phyloP scores from a whole-genome alignment of 2,888 invertebrate genomes.

The Sinelater perroti region DNA sequence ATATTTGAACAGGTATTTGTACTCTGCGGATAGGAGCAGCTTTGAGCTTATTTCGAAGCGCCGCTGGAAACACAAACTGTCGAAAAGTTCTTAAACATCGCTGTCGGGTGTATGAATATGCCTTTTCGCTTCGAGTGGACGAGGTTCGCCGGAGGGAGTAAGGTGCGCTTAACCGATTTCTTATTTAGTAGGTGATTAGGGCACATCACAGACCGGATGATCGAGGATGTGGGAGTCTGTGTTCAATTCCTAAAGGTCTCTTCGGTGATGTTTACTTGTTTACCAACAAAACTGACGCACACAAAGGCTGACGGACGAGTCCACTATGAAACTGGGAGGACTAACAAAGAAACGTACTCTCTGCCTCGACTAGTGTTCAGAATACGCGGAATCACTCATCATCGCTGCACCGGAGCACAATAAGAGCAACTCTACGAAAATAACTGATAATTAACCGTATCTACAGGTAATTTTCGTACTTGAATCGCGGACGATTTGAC shows the following conservation, averaged over 20 bases:
- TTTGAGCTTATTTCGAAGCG: constrained; percentile 49
- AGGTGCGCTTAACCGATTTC: constrained; percentile 65
- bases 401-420: constrained; percentile 43
- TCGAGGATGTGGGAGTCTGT: constrained; percentile 48
- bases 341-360: constrained; percentile 35
- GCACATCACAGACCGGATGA: constrained; percentile 71
- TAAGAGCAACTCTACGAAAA: constrained; percentile 5
- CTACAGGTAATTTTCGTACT: constrained; percentile 6
- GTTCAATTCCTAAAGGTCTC: constrained; percentile 13
- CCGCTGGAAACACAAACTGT: constrained; percentile 44
- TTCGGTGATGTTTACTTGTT: constrained; percentile 36
- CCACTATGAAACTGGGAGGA: constrained; percentile 52
- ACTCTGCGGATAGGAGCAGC: constrained; percentile 18
- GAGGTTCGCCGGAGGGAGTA: constrained; percentile 69
- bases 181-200: constrained; percentile 66
- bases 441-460: constrained; percentile 5
- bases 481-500: background rate
- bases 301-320: constrained; percentile 54
- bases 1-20: constrained; percentile 27
- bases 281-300: constrained; percentile 44
- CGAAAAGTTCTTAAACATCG: constrained; percentile 84
- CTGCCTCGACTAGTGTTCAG: constrained; percentile 53
- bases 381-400: constrained; percentile 50
- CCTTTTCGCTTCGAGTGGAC: constrained; percentile 87
- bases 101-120: constrained; percentile 86